A percentile compares a stretch with the other conserved stretches of the same genome.
These are phyloP conservation scores for Psix sp. DNA, from an alignment of 1,140 invertebrate genomes.

Conservation along the genomic window DNA sequence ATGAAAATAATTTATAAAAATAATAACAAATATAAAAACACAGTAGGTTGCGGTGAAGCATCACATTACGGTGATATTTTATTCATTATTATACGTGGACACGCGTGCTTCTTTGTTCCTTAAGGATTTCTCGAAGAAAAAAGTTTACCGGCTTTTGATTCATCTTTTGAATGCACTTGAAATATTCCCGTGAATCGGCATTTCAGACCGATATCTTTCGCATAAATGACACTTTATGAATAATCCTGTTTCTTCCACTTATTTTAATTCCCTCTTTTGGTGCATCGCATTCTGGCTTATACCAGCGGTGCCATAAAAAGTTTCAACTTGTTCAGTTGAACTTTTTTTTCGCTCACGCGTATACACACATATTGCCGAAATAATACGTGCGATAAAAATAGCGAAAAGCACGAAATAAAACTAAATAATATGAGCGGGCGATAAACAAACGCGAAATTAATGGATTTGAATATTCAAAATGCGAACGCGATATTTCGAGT, in stretches of 20 bases:
- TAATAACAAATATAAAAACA: no score
- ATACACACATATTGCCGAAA: constrained; percentile 1
- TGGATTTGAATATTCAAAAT: constrained; percentile 42
- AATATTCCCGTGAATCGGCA: constrained; percentile 42
- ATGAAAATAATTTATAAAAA: no score
- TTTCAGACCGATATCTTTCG: constrained; percentile 48
- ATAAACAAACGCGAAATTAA: constrained; percentile 24
- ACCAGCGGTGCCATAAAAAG: constrained; percentile 36
- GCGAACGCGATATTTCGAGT: constrained; percentile 21
- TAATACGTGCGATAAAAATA: constrained; percentile 4
- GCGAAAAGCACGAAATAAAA: constrained; percentile 4
- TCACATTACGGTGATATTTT: constrained; percentile 20
- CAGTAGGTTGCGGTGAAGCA: no score
- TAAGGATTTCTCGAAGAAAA: constrained; percentile 31
- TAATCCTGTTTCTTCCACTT: constrained; percentile 53
- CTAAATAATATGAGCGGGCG: constrained; percentile 8
- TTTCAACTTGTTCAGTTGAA: constrained; percentile 26
- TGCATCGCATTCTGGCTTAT: constrained; percentile 27
- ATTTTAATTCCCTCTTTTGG: constrained; percentile 44
- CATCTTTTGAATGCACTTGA: constrained; percentile 35
- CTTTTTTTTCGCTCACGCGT: not conserved
- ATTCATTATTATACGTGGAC: constrained; percentile 26
- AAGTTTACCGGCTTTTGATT: constrained; percentile 31
- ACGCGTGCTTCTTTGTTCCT: constrained; percentile 23
- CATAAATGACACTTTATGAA: constrained; percentile 53